Base-by-base conservation (phyloP, 2,113 vertebrate genomes). In the Scomber japonicus region DNA sequence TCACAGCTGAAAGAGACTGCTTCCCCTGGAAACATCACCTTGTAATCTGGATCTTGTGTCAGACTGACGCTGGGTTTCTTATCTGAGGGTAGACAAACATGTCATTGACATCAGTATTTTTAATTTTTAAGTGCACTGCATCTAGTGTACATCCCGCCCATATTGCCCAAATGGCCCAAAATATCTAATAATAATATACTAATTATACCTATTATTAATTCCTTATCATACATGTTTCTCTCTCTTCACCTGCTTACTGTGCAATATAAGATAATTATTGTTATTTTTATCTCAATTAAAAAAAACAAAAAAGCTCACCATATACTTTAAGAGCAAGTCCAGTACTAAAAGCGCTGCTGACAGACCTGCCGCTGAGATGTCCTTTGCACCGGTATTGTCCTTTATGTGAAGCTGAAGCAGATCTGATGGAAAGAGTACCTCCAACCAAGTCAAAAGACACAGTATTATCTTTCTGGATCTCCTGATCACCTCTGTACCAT, bases 1-100 rank as follows among this genome's bases (percentile, higher is more conserved):
- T 85, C 72, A 81, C 93, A 93, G 57, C n/a, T 77, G 50, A 92
- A 86, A 40, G 66, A 69, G 11, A 93, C 66, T 0, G 40, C 16
- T n/a, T 94, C 93, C 0, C 2, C 62, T 3, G 78, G 76, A 78
- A 92, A 44, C 86, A 92, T 75, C 30, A 56, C 44, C 5, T 35
- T 14, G 17, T 83, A 9, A 0, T 17, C 1, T 0, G 89, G 91
- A 59, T 64, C 17, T 65, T 86, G 81, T 12, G 12, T n/a, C 73
- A 93, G 75, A 17, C 8, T 45, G 40, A 77, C 78, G 0, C 0
- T 51, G 4, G 89, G 91, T 78, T 78, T 78, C 3, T 14, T 8
- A 44, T 64, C 91, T 93, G 66, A 74, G 62, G 61, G 2, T 40
- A 14, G 5, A 62, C n/a, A 27, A 66, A 49, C 21, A 71, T 44